Percentiles rank a stretch among this genome's conserved stretches.
phyloP scores from a whole-genome alignment of 2,888 invertebrate species.

The Clunio marinus region DNA sequence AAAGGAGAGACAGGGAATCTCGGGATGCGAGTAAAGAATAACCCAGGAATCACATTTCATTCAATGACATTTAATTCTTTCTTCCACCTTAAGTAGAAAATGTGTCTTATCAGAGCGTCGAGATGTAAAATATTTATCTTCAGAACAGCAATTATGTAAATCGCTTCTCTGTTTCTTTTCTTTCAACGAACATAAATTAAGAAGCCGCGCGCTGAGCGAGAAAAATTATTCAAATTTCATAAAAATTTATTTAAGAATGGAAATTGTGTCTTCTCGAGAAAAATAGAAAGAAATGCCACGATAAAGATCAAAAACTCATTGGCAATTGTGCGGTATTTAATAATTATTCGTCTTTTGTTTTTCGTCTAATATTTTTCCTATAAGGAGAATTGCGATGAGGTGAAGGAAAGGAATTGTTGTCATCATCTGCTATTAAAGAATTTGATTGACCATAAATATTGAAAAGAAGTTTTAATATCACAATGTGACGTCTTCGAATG shows the following conservation, averaged over 20 bases:
- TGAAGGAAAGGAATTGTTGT: not conserved
- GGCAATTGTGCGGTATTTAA: not conserved
- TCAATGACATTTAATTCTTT: no score
- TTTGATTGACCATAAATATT: conserved; percentile 14
- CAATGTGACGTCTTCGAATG: conserved; percentile 12
- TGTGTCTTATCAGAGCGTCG: conserved; percentile 10
- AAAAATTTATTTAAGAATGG: conserved; percentile 15
- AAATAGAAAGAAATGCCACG: not conserved
- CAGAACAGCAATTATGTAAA: conserved; percentile 31
- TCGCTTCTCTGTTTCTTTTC: conserved; percentile 13
- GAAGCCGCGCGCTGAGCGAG: conserved; percentile 17
- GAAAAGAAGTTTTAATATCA: not conserved
- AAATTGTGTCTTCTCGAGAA: conserved; percentile 7
- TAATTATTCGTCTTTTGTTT: conserved; percentile 7
- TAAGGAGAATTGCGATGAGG: no score
- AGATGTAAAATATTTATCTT: conserved; percentile 15
- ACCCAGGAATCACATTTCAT: conserved; percentile 15
- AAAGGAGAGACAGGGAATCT: no score
- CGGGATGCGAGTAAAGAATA: no score
- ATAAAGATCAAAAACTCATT: not conserved
- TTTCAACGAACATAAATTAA: conserved; percentile 29
- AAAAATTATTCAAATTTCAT: conserved; percentile 21
- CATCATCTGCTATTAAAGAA: not conserved
- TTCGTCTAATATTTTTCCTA: conserved; percentile 4
- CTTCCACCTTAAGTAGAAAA: conserved; percentile 3